A percentile compares a stretch with the other conserved stretches of the same genome.
Conservation (phyloP, 2,888 invertebrate genomes). For the Drosophila monieri region DNA sequence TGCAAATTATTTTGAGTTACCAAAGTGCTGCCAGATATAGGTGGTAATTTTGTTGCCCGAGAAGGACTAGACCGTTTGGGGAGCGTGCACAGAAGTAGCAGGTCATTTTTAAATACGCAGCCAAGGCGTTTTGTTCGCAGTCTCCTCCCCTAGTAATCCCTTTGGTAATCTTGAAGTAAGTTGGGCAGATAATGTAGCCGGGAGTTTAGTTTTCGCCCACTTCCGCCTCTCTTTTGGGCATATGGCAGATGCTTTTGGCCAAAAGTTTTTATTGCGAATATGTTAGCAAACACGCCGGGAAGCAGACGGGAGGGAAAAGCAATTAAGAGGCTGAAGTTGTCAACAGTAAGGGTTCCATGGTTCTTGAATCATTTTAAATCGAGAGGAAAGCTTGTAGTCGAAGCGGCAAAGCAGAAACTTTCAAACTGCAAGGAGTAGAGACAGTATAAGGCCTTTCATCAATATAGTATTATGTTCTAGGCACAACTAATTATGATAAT, state of each 20-base stretch:
- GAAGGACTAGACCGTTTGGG: constrained; percentile 4
- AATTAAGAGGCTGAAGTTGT: constrained; percentile 28
- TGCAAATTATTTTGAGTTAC: constrained; percentile 58
- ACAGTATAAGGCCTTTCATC: background rate
- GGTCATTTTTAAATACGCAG: constrained; percentile 58
- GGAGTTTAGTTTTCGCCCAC: constrained; percentile 15
- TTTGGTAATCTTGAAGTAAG: constrained; percentile 51
- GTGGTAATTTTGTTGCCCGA: constrained; percentile 7
- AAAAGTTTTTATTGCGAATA: constrained; percentile 42
- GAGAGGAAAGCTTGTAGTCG: constrained; percentile 13
- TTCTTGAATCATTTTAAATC: constrained; percentile 16
- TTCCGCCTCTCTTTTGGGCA: constrained; percentile 24
- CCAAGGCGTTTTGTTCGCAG: constrained; percentile 39
- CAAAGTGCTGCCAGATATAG: constrained; percentile 35
- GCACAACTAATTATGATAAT: background rate
- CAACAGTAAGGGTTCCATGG: constrained; percentile 1
- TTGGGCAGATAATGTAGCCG: constrained; percentile 48
- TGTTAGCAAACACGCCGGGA: constrained; percentile 11
- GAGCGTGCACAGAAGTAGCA: constrained; percentile 22
- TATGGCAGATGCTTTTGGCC: constrained; percentile 21
- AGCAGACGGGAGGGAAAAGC: constrained; percentile 2
- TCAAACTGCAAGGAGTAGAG: background rate
- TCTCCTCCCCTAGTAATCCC: constrained; percentile 47
- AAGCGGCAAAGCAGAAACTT: constrained; percentile 14
- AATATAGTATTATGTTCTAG: background rate